Evolutionary conservation across 37 sponge, comb jelly and placozoan genomes (phyloP), one percentile per base, ranked within the genome.

Genomic region (Hexactinellida sp.): DNA sequence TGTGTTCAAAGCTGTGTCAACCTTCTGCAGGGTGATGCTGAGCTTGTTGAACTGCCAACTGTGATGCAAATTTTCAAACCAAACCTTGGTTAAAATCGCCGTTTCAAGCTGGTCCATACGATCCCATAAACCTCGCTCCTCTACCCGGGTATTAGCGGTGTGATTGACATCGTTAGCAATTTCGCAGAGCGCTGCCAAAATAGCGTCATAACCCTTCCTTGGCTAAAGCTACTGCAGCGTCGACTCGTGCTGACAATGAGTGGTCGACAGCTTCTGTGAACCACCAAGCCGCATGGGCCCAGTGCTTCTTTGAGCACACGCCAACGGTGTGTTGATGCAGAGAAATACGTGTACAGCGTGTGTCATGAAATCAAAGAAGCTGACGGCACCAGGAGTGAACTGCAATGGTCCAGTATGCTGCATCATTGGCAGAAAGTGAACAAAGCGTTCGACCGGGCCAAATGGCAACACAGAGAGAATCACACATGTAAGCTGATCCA

Each of bases 301-400:
- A 54, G 86, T 54, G 55, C 51, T 85, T 85, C 55, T 24, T 37
- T 37, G 54, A 54, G 37, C 37, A 55, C 36, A 47, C n/a, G 37
- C 86, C 86, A 85, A 54, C 86, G 36, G 55, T 85, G 86, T 54
- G 86, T 85, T 51, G 86, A 85, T 85, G 86, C 86, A 85, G 86
- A 85, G 86, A 85, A 85, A 54, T 54, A 85, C 51, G 54, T 85
- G 35, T 54, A 85, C 55, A 55, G 38, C 55, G n/a, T 34, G 54
- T n/a, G 55, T 51, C 51, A 85, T 32, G 54, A 85, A 37, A 54
- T 54, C 86, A 36, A 85, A 85, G 54, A 84, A 85, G n/a, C 54
- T 54, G 86, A 85, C 54, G 34, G 86, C 63, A 54, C 54, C 55
- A 52, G 55, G 54, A 36, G 55, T 54, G 30, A 28, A 54, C 54